phyloP scores from a whole-genome alignment of 2,888 invertebrate genomes.

The Macrosiphum euphorbiae region DNA sequence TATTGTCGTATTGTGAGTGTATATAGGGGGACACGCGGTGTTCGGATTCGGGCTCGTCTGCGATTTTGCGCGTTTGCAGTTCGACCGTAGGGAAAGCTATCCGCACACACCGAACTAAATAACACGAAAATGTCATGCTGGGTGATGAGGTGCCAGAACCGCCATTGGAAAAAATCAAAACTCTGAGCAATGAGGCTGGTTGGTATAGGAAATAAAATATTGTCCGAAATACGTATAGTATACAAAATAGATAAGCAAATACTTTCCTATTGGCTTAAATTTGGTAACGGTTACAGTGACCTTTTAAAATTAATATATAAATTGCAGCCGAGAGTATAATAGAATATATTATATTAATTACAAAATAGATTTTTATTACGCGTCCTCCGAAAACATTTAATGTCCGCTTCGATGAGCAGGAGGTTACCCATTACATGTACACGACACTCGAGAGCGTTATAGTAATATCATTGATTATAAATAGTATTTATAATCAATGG shows the following conservation, averaged over 20 bases:
- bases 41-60: background rate
- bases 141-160: background rate
- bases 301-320: background rate
- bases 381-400: background rate
- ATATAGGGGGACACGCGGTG: background rate
- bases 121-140: background rate
- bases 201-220: background rate
- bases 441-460: background rate
- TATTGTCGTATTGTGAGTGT: background rate
- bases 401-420: background rate
- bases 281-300: background rate
- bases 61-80: background rate
- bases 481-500: background rate
- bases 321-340: background rate
- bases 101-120: background rate
- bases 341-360: background rate
- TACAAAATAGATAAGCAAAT: background rate
- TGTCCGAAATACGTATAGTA: background rate
- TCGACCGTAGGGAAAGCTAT: background rate
- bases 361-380: background rate
- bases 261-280: background rate
- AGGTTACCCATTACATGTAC: background rate
- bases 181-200: background rate
- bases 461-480: background rate
- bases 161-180: background rate